Conservation (phyloP, 2,797 vertebrate genomes). For the Neostethus bicornis region DNA sequence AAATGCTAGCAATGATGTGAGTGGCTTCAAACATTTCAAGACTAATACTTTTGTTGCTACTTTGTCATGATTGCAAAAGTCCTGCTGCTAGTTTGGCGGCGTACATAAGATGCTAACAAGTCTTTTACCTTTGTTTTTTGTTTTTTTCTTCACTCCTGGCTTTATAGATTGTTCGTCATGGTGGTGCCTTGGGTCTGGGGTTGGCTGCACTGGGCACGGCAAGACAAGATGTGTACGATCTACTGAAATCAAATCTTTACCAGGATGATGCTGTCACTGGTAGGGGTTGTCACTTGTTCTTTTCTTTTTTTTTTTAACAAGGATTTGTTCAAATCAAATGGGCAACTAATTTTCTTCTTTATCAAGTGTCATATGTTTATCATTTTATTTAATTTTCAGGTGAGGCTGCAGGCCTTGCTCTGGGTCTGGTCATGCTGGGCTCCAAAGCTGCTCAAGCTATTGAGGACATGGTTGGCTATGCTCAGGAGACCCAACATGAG, state of each 20-base stretch:
- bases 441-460: slow-evolving; percentile 99
- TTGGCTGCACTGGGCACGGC: slow-evolving; percentile 96
- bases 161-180: slow-evolving; percentile 94
- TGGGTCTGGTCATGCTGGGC: slow-evolving; percentile 97
- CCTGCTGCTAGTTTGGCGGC: neutral
- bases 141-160: slow-evolving; percentile 12
- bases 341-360: neutral
- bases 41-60: rapidly evolving
- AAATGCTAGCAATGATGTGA: slow-evolving; percentile 97
- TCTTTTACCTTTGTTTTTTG: neutral
- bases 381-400: slow-evolving; percentile 72
- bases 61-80: neutral
- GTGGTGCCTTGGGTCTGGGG: slow-evolving; percentile 93
- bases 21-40: slow-evolving; percentile 44
- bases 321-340: neutral
- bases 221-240: slow-evolving; percentile 96
- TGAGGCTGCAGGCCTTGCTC: slow-evolving; percentile 93
- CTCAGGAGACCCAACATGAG: slow-evolving; percentile 98
- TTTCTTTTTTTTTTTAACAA: too few species aligned
- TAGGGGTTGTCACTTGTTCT: slow-evolving; percentile 6
- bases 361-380: neutral
- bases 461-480: slow-evolving; percentile 98
- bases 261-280: slow-evolving; percentile 99
- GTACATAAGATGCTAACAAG: neutral
- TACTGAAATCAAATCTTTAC: slow-evolving; percentile 99